phyloP scores from a whole-genome alignment of 2,113 vertebrate species.

The Corapipo altera region DNA sequence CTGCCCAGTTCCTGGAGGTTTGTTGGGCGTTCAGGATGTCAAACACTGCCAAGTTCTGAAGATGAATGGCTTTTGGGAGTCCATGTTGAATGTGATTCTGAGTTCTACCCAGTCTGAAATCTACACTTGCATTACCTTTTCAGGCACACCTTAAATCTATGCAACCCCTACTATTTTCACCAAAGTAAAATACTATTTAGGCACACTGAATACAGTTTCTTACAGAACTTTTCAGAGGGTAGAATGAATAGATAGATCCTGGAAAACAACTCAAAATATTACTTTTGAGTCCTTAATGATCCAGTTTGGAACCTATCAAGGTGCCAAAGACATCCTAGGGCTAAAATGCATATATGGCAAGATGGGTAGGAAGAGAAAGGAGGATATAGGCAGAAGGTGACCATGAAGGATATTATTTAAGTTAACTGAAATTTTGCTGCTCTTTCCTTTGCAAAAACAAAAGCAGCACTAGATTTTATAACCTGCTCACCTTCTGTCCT shows the following conservation, averaged over 20 bases:
- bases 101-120: not conserved
- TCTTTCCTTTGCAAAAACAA: not conserved
- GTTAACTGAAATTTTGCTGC: not conserved
- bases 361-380: not conserved
- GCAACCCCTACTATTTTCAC: not conserved
- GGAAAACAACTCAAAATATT: not conserved
- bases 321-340: not conserved
- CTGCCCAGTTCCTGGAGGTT: not conserved
- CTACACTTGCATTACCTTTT: not conserved
- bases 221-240: not conserved
- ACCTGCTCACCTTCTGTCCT: not conserved
- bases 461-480: not conserved
- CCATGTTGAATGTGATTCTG: accelerated
- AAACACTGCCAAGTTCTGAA: not conserved
- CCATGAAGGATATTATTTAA: not conserved
- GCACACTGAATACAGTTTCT: not conserved
- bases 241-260: not conserved
- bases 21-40: not conserved
- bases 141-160: not conserved
- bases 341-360: not conserved
- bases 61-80: not conserved
- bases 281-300: not conserved
- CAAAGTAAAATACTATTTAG: not conserved
- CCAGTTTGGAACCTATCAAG: not conserved
- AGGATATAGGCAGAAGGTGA: not conserved